A percentile compares a stretch with the other conserved stretches of the same genome.
These are phyloP conservation scores for Ruditapes philippinarum DNA, from an alignment of 1,140 invertebrate genomes.

Conservation along the genomic window DNA sequence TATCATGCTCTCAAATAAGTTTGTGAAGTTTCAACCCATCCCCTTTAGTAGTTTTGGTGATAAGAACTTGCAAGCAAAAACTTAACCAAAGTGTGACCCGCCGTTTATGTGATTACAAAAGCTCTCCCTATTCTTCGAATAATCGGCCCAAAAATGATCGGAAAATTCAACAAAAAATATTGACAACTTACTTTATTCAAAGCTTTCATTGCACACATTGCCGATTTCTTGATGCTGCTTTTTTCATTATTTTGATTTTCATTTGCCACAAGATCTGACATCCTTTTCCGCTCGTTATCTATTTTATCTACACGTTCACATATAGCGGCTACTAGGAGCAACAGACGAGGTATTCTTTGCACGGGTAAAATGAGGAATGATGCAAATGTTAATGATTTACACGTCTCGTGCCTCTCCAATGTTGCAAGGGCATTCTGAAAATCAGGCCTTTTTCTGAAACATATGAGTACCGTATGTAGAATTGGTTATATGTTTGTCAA, in stretches of 20 bases:
- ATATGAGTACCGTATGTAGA: too few species aligned
- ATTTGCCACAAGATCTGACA: constrained; percentile 80
- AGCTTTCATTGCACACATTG: constrained; percentile 92
- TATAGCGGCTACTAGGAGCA: constrained; percentile 96
- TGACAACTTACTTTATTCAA: constrained; percentile 92
- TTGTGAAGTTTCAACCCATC: too few species aligned
- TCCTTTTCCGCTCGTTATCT: constrained; percentile 88
- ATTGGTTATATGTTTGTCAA: too few species aligned
- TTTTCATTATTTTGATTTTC: not conserved
- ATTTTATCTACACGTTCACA: constrained; percentile 91
- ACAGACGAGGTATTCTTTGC: constrained; percentile 97
- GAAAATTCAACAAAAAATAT: too few species aligned
- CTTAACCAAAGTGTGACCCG: too few species aligned
- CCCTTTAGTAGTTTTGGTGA: too few species aligned
- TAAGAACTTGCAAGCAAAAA: too few species aligned
- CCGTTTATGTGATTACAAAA: too few species aligned
- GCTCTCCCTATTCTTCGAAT: too few species aligned
- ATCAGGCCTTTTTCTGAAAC: constrained; percentile 77
- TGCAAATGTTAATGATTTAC: constrained; percentile 95
- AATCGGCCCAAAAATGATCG: too few species aligned
- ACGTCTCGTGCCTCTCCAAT: constrained; percentile 93
- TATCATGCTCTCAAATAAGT: too few species aligned
- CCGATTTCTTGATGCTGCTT: constrained; percentile 82
- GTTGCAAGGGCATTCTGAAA: constrained; percentile 77
- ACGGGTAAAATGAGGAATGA: constrained; percentile 98